These are phyloP conservation scores for Macroteleia sp. DNA, from an alignment of 2,888 invertebrate species.

Conservation along the genomic window DNA sequence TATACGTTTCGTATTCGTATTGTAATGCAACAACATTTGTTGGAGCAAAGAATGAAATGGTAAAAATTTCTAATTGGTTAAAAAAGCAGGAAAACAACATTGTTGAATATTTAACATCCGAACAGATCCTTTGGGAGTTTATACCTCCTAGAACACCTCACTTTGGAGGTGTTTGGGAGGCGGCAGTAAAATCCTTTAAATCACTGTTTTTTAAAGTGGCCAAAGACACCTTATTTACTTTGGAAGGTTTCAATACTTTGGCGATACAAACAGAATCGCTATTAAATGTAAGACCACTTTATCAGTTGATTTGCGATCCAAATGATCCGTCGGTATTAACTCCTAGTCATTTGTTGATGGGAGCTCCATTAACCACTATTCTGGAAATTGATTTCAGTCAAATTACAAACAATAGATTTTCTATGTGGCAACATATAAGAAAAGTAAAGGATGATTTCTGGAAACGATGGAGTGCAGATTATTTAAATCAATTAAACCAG, in stretches of 20 bases:
- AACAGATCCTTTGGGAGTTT: not conserved
- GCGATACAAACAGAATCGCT: not conserved
- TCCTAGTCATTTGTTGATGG: not conserved
- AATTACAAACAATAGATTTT: no score
- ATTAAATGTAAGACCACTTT: not conserved
- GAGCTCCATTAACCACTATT: not conserved
- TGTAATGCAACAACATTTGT: not conserved
- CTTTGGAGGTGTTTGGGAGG: not conserved
- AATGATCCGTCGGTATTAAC: not conserved
- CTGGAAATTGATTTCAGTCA: no score
- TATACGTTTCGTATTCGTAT: no score
- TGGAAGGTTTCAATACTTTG: not conserved
- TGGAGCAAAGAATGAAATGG: not conserved
- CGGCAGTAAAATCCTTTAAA: not conserved
- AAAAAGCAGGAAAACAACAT: not conserved
- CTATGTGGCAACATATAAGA: no score
- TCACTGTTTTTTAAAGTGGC: not conserved
- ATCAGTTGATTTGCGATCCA: not conserved
- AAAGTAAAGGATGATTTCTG: no score
- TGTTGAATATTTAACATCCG: not conserved
- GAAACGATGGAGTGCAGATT: no score
- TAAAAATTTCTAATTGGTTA: not conserved
- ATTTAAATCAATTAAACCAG: no score
- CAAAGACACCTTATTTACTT: not conserved
- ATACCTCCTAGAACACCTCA: not conserved